These are phyloP conservation scores for Neelides folsomi DNA, from an alignment of 2,888 invertebrate genomes.

Conservation along the genomic window DNA sequence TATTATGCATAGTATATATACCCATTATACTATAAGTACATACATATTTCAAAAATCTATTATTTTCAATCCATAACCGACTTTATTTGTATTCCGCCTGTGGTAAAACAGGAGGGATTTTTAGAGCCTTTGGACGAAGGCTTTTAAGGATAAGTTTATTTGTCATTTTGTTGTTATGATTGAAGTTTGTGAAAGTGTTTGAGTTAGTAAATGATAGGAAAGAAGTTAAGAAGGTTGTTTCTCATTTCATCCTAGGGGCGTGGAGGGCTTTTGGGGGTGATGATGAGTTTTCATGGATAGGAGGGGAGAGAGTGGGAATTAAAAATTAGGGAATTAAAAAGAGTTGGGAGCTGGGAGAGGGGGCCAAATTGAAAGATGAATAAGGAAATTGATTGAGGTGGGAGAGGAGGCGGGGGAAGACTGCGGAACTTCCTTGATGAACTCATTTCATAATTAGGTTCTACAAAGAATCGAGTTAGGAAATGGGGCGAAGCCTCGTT, in stretches of 20 bases:
- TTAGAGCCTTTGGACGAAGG: too few relatives aligned
- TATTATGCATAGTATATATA: too few relatives aligned
- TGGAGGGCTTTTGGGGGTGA: background rate
- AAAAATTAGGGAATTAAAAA: background rate
- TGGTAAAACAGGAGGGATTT: too few relatives aligned
- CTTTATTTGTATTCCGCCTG: too few relatives aligned
- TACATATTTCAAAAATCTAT: too few relatives aligned
- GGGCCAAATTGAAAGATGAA: background rate
- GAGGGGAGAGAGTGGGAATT: background rate
- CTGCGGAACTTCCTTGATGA: constrained; percentile 9
- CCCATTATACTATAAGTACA: too few relatives aligned
- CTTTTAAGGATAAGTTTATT: too few relatives aligned
- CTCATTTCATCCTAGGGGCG: background rate
- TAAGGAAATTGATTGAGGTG: constrained; percentile 1
- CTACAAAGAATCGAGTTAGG: constrained; percentile 10
- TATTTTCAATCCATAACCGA: too few relatives aligned
- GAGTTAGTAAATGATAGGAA: too few relatives aligned
- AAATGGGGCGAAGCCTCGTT: constrained; percentile 12
- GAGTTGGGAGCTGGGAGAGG: background rate
- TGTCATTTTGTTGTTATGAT: too few relatives aligned
- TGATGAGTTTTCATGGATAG: constrained; percentile 1
- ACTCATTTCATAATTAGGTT: constrained; percentile 18
- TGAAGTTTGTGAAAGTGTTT: too few relatives aligned
- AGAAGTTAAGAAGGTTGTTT: too few relatives aligned
- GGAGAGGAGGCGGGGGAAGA: constrained; percentile 1